Evolutionary conservation across 2,888 invertebrate genomes (phyloP), one percentile per base, ranked within the genome.

Genomic region (Caenorhabditis japonica): DNA sequence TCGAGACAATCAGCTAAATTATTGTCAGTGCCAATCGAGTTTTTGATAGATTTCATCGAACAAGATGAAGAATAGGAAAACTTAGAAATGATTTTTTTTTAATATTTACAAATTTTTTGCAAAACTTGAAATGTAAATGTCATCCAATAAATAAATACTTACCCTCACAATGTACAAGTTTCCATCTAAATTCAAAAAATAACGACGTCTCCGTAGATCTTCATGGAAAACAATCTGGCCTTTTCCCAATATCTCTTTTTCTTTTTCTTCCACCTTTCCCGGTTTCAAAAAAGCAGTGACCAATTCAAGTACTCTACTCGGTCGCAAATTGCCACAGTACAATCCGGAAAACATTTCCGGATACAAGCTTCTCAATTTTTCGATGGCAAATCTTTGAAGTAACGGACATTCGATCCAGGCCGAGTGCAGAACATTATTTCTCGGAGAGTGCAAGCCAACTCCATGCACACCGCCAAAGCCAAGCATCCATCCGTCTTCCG

Each of bases 401-500:
- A 70, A 17, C 13, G 83, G 81, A 13, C 78, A 66, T 1, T 59
- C 38, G 7, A 83, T 56, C 79, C 80, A 83, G 21, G 77, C 53
- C 7, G 56, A 41, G 27, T 69, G 64, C 0, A 79, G 44, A 8
- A 33, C 38, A 33, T 77, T 80, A n/a, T 61, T 74, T 13, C 83
- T 52, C 1, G 34, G 38, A 8, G 34, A 13, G 68, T 23, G n/a
- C 1, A 19, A 3, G 15, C 21, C n/a, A 13, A 21, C 1, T 7
- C 46, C 69, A 17, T 58, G 53, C 4, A 73, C 75, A 1, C 83
- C 83, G 3, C 83, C 83, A 46, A 77, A 81, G 1, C 73, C 39
- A 13, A 75, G 62, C 30, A 82, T 39, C 43, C 81, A 80, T 0
- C 78, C 81, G n/a, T 82, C 80, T 51, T 71, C 27, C 0, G 81